Percentiles rank a stretch among this genome's conserved stretches.
Conservation (phyloP, 2,113 vertebrate genomes). For the Cephalopholis sonnerati region DNA sequence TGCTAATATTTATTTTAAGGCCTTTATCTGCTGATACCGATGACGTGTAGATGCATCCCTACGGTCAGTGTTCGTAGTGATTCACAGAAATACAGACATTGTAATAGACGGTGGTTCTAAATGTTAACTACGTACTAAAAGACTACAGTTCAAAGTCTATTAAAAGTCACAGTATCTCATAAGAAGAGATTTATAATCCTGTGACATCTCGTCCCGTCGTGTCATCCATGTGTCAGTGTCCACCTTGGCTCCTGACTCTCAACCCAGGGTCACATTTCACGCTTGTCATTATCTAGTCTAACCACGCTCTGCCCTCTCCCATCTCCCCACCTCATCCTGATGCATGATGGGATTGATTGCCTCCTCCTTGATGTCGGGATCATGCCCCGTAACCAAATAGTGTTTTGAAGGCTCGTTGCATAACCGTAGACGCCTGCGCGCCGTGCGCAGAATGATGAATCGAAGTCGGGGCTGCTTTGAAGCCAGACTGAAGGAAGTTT, state of each 20-base stretch:
- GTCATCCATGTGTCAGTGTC: background rate
- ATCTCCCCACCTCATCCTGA: conserved; percentile 12
- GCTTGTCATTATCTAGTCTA: conserved; percentile 29
- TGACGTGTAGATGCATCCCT: too few relatives aligned
- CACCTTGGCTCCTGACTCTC: background rate
- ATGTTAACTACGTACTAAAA: background rate
- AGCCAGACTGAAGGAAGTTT: conserved; percentile 50
- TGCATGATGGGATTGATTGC: conserved; percentile 70
- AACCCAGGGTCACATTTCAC: conserved; percentile 46
- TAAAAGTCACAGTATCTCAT: background rate
- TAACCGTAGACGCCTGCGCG: conserved; percentile 33
- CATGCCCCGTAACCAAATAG: conserved; percentile 53
- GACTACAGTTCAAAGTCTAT: background rate
- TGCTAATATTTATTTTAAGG: too few relatives aligned
- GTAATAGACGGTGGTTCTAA: background rate
- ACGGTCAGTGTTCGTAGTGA: background rate
- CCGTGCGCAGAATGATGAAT: conserved; percentile 49
- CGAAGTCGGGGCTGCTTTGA: conserved; percentile 28
- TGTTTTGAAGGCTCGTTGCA: conserved; percentile 57
- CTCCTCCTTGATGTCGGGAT: conserved; percentile 53
- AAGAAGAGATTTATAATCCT: conserved; percentile 5
- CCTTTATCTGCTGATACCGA: too few relatives aligned
- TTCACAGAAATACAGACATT: background rate
- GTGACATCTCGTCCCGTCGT: background rate
- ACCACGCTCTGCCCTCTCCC: conserved; percentile 31